Conservation (phyloP, 2,797 vertebrate species). For the Hybognathus amarus region DNA sequence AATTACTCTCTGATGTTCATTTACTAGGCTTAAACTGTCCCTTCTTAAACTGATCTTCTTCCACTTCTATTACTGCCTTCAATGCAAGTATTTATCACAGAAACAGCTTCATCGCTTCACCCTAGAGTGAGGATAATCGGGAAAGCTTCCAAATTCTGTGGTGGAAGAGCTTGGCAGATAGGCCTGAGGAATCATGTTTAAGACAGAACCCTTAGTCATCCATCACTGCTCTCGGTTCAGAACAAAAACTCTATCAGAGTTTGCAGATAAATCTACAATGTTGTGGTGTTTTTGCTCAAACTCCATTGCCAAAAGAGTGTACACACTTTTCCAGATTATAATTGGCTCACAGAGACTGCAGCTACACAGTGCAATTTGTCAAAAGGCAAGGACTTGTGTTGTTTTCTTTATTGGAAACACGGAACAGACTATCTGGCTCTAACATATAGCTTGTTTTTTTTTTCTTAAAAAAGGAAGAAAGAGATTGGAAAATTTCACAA, state of each 20-base stretch:
- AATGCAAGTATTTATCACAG: constrained; percentile 37
- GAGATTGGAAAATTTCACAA: constrained; percentile 3
- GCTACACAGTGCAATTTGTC: constrained; percentile 39
- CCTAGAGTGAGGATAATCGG: constrained; percentile 38
- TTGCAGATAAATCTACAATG: constrained; percentile 52
- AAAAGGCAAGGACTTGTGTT: constrained; percentile 36
- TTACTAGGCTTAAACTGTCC: neutral
- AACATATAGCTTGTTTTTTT: neutral
- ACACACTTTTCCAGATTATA: constrained; percentile 58
- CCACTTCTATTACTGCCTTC: constrained; percentile 3
- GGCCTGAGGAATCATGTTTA: constrained; percentile 20
- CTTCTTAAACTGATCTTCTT: neutral
- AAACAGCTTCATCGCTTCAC: constrained; percentile 38
- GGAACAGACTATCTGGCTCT: constrained; percentile 1
- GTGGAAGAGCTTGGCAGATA: constrained; percentile 41
- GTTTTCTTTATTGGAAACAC: constrained; percentile 33
- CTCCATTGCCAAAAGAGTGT: constrained; percentile 55
- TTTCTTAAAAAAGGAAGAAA: neutral
- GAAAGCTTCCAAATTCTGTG: constrained; percentile 49
- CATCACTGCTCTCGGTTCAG: constrained; percentile 45
- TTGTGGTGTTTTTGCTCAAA: constrained; percentile 56
- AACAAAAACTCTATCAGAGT: constrained; percentile 51
- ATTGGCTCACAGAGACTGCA: constrained; percentile 34
- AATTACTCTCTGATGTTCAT: neutral
- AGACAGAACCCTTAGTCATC: constrained; percentile 23